Conservation (phyloP, 2,797 vertebrate species). For the Sitta carolinensis region DNA sequence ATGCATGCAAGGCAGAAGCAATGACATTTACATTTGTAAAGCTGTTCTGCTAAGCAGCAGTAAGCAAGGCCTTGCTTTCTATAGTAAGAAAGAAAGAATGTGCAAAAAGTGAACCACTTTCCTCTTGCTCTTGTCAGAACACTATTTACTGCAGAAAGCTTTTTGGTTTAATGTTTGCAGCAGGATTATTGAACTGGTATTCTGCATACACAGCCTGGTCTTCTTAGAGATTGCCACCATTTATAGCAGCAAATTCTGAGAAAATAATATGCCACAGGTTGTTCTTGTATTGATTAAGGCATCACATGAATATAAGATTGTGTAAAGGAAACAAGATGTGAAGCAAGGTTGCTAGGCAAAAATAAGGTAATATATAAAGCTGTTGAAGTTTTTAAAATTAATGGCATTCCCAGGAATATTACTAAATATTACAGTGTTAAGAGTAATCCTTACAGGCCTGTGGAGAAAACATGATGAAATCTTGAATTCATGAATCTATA, state of each 20-base stretch:
- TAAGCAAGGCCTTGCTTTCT: neutral
- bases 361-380: neutral
- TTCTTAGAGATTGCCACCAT: neutral
- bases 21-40: constrained; percentile 11
- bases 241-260: neutral
- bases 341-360: neutral
- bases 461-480: neutral
- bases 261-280: neutral
- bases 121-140: neutral
- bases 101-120: neutral
- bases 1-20: neutral
- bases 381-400: neutral
- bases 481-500: neutral
- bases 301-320: neutral
- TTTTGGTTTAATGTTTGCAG: neutral
- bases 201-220: neutral
- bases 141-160: neutral
- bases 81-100: neutral
- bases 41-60: neutral
- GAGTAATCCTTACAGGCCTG: neutral
- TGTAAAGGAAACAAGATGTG: neutral
- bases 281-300: neutral
- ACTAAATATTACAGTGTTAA: neutral
- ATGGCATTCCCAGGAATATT: neutral
- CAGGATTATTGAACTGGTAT: neutral